Conservation (phyloP, 2,888 invertebrate genomes). For the Incurvaria masculella region DNA sequence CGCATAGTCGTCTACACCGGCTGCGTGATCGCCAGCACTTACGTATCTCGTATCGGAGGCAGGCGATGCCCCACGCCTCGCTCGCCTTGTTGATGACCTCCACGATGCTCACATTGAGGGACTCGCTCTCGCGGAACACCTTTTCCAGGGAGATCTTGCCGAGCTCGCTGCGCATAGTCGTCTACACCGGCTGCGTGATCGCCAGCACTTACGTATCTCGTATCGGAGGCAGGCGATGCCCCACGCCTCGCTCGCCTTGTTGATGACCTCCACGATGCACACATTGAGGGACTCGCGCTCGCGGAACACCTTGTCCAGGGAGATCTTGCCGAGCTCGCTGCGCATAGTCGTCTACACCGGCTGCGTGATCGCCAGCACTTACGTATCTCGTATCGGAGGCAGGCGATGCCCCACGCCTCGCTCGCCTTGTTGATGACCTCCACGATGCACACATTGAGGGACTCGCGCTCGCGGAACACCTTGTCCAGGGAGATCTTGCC, state of each 20-base stretch:
- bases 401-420: conserved; percentile 97
- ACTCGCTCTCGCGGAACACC: conserved; percentile 95
- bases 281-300: conserved; percentile 96
- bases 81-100: conserved; percentile 97
- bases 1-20: conserved; percentile 99
- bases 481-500: conserved; percentile 97
- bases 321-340: conserved; percentile 97
- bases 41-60: conserved; percentile 71
- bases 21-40: conserved; percentile 73
- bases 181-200: conserved; percentile 96
- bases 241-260: conserved; percentile 98
- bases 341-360: conserved; percentile 99
- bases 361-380: conserved; percentile 83
- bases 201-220: conserved; percentile 57
- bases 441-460: conserved; percentile 91
- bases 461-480: conserved; percentile 95
- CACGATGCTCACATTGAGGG: conserved; percentile 91
- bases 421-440: conserved; percentile 97
- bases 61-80: conserved; percentile 97
- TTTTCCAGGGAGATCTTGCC: conserved; percentile 97
- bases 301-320: conserved; percentile 92
- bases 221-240: conserved; percentile 93
- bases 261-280: conserved; percentile 92
- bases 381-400: conserved; percentile 71
- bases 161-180: conserved; percentile 98